Conservation (phyloP, 2,113 vertebrate genomes). For the Notarius quadriscutis region DNA sequence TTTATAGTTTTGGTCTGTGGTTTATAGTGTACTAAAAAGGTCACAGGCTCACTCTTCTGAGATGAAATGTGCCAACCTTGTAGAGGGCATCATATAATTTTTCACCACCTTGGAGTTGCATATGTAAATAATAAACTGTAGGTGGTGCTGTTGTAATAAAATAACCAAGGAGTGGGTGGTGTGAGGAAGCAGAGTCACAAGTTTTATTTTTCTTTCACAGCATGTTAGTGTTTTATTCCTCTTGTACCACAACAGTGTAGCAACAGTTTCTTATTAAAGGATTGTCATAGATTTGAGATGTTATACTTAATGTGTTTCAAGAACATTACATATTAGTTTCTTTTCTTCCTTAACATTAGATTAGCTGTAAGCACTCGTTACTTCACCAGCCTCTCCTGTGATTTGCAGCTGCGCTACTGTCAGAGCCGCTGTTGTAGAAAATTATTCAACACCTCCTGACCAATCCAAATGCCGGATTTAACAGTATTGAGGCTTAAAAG, state of each 20-base stretch:
- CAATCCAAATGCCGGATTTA: background rate
- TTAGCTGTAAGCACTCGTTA: background rate
- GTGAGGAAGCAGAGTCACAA: no score
- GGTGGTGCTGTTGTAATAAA: slow-evolving; percentile 1
- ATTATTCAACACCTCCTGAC: background rate
- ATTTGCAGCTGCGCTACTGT: background rate
- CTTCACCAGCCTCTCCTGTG: background rate
- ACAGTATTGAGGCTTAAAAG: no score
- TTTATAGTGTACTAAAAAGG: no score
- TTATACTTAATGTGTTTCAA: background rate
- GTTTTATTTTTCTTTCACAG: background rate
- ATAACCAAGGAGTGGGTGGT: background rate
- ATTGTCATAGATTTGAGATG: no score
- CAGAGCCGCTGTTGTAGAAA: no score
- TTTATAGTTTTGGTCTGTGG: no score
- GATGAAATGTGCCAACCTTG: background rate
- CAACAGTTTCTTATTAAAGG: background rate
- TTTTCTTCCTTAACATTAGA: background rate
- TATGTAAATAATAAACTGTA: background rate
- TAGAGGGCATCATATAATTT: background rate
- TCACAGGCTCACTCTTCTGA: background rate
- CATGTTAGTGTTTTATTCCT: background rate
- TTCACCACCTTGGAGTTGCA: background rate
- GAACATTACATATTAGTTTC: background rate
- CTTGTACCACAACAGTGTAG: background rate